A percentile compares a stretch with the other conserved stretches of the same genome.
Evolutionary conservation across 1,140 invertebrate genomes (phyloP).

Genomic region (Zaprionus nigranus): DNA sequence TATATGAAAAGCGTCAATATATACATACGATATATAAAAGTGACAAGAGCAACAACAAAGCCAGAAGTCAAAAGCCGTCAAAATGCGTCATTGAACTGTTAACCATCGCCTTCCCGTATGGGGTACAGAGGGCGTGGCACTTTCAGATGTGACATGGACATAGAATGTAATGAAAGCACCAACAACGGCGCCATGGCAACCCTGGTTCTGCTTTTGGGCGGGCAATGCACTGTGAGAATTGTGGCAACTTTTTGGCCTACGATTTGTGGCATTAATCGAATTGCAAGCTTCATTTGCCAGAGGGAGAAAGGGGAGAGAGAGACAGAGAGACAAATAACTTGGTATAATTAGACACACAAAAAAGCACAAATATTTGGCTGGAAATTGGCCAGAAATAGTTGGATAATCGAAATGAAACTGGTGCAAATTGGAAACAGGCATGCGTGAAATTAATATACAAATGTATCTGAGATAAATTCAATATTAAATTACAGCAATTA

Average conservation of each 20-base stretch:
- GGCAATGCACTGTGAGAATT: neutral
- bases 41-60: constrained; percentile 53
- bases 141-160: constrained; percentile 17
- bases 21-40: constrained; percentile 60
- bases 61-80: constrained; percentile 74
- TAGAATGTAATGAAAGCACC: constrained; percentile 16
- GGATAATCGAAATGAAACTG: neutral
- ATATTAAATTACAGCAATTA: neutral
- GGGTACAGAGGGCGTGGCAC: neutral
- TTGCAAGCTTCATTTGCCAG: neutral
- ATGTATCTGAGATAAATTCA: neutral
- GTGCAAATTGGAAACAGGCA: too few species aligned
- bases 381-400: neutral
- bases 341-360: neutral
- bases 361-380: neutral
- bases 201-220: neutral
- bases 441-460: too few species aligned
- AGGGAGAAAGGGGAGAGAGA: neutral
- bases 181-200: constrained; percentile 1
- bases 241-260: neutral
- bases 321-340: neutral
- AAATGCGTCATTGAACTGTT: constrained; percentile 60
- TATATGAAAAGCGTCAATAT: constrained; percentile 59
- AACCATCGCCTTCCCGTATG: constrained; percentile 18
- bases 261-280: neutral